These are phyloP conservation scores for Drosophila kanekoi DNA, from an alignment of 2,888 invertebrate genomes.

Conservation along the genomic window DNA sequence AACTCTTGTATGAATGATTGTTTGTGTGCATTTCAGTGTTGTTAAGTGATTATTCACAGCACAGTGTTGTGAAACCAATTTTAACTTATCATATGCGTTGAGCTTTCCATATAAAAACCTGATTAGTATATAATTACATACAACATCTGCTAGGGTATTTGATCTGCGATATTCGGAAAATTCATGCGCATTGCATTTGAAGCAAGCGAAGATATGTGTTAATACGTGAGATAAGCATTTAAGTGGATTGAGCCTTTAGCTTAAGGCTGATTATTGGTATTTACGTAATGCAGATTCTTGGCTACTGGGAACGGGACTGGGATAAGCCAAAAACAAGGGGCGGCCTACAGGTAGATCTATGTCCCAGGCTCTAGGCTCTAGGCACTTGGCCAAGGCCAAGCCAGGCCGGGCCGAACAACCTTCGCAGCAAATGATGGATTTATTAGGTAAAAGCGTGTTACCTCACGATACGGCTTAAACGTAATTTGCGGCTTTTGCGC, in stretches of 20 bases:
- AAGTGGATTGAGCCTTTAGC: constrained; percentile 4
- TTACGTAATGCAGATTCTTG: constrained; percentile 23
- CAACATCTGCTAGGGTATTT: too few species aligned
- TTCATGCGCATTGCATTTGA: constrained; percentile 2
- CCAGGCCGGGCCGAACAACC: constrained; percentile 4
- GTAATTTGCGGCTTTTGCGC: constrained; percentile 67
- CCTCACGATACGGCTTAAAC: constrained; percentile 54
- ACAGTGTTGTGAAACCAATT: too few species aligned
- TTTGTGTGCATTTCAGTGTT: too few species aligned
- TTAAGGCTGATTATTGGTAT: constrained; percentile 40
- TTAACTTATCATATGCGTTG: too few species aligned
- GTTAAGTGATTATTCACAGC: too few species aligned
- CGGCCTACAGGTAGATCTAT: constrained; percentile 33
- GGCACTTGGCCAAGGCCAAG: constrained; percentile 25
- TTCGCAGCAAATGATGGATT: constrained; percentile 61
- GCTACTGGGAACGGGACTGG: not conserved
- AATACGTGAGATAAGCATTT: constrained; percentile 45
- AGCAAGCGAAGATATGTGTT: constrained; percentile 50
- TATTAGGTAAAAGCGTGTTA: constrained; percentile 62
- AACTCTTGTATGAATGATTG: too few species aligned
- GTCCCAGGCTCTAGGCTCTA: not conserved
- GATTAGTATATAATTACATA: too few species aligned
- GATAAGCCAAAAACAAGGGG: not conserved
- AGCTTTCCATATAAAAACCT: too few species aligned
- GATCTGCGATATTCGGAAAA: too few species aligned